Conservation (phyloP, 2,113 vertebrate species). For the Butastur rufipennis region DNA sequence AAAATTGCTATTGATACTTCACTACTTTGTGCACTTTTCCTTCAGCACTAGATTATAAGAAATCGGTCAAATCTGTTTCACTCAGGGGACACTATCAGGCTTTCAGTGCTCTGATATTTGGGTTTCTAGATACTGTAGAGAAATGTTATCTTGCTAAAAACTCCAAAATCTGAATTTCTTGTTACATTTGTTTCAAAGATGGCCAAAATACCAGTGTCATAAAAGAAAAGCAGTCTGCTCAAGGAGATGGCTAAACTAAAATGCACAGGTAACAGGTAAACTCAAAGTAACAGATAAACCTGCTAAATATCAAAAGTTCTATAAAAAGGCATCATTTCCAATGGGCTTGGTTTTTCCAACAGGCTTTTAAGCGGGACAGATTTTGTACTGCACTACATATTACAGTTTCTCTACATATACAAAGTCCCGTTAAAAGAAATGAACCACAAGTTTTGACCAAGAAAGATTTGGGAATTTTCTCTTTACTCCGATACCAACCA, state of each 20-base stretch:
- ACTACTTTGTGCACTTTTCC: background rate
- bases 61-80: background rate
- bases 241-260: background rate
- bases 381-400: background rate
- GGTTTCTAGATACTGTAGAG: background rate
- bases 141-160: background rate
- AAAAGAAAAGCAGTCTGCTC: background rate
- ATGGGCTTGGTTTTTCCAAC: background rate
- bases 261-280: background rate
- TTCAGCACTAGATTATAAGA: background rate
- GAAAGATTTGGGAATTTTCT: background rate
- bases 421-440: background rate
- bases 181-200: background rate
- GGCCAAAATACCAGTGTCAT: background rate
- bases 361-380: background rate
- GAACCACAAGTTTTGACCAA: background rate
- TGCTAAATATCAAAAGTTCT: background rate
- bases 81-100: background rate
- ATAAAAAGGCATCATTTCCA: background rate
- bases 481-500: background rate
- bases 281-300: background rate
- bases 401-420: background rate
- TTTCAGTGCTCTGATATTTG: background rate
- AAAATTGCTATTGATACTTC: slow-evolving; percentile 32
- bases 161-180: background rate